Conservation (phyloP, 2,888 invertebrate species). For the Drosophila meridionalis region DNA sequence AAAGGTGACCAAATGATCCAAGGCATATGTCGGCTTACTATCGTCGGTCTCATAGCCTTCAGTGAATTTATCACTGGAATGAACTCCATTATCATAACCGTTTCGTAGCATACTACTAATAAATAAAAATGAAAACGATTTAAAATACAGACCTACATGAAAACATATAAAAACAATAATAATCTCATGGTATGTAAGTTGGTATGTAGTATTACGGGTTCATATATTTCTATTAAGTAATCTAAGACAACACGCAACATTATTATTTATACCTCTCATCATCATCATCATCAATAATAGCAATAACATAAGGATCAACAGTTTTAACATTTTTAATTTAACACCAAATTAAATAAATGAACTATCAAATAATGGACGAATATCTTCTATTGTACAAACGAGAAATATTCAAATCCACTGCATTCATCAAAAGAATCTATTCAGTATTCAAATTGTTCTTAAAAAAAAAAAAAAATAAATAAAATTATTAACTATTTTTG, state of each 20-base stretch:
- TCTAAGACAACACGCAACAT: no score
- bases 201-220: neutral
- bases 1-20: constrained; percentile 99
- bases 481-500: neutral
- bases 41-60: constrained; percentile 44
- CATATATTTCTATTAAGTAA: neutral
- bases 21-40: constrained; percentile 91
- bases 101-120: constrained; percentile 68
- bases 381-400: no score
- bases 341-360: no score
- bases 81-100: constrained; percentile 71
- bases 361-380: no score
- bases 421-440: no score
- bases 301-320: no score
- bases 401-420: no score
- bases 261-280: no score
- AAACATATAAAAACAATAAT: neutral
- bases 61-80: constrained; percentile 33
- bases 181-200: neutral
- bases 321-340: no score
- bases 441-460: neutral
- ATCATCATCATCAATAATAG: no score
- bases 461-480: neutral
- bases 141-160: neutral
- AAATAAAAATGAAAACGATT: neutral